A percentile compares a stretch with the other conserved stretches of the same genome.
Conservation (phyloP, 2,113 vertebrate genomes). For the Cranoglanis bouderius region DNA sequence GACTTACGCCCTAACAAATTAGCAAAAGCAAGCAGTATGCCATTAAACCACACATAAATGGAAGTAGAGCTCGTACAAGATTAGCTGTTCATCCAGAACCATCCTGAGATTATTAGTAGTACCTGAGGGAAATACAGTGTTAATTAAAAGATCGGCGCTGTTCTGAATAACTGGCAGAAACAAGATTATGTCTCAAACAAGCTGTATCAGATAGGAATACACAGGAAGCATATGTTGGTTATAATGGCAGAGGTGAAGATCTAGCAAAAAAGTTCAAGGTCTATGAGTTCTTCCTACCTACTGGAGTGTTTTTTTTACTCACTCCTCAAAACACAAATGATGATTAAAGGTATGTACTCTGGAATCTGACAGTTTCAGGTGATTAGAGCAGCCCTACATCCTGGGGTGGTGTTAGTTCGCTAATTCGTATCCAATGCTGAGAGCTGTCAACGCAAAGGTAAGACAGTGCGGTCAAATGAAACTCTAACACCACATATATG, state of each 20-base stretch:
- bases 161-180: background rate
- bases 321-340: background rate
- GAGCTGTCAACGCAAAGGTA: background rate
- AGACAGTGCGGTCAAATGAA: background rate
- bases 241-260: background rate
- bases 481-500: background rate
- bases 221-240: background rate
- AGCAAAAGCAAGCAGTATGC: background rate
- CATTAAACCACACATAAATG: background rate
- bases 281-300: background rate
- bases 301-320: background rate
- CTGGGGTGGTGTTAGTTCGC: too few species aligned
- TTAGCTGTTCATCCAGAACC: background rate
- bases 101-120: background rate
- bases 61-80: background rate
- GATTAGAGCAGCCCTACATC: background rate
- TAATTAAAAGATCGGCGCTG: background rate
- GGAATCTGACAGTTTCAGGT: background rate
- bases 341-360: background rate
- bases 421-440: background rate
- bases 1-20: background rate
- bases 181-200: background rate
- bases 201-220: background rate
- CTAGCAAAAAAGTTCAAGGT: background rate
- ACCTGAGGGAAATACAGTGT: background rate